Evolutionary conservation across 2,888 invertebrate species (phyloP).

Genomic region (Zootermopsis nevadensis): DNA sequence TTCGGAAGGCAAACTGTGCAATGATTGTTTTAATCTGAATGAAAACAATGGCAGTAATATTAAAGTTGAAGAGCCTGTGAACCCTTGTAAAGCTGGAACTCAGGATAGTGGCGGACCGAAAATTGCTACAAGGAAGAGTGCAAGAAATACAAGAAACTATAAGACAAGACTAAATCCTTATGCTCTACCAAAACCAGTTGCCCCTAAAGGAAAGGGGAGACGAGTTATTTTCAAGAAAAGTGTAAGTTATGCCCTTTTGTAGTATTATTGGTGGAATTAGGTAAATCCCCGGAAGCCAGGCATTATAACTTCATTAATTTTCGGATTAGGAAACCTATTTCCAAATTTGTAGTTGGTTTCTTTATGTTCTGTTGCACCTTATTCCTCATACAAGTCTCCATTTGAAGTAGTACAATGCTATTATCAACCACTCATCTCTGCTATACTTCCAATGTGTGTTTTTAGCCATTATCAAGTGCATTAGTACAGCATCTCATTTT

Average conservation of each 20-base stretch:
- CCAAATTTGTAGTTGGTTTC: not conserved
- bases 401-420: no score
- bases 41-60: conserved; percentile 64
- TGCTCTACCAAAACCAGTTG: conserved; percentile 61
- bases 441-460: no score
- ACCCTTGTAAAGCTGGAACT: conserved; percentile 53
- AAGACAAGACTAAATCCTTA: conserved; percentile 64
- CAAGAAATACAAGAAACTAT: conserved; percentile 67
- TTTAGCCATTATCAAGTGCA: no score
- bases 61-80: conserved; percentile 56
- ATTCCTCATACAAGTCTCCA: no score
- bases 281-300: no score
- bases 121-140: conserved; percentile 67
- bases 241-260: conserved; percentile 55
- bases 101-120: conserved; percentile 61
- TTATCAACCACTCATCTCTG: no score
- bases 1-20: conserved; percentile 80
- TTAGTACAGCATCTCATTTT: no score
- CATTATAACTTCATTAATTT: not conserved
- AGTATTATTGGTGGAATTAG: no score
- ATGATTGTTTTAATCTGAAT: conserved; percentile 70
- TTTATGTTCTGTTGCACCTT: not conserved
- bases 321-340: not conserved
- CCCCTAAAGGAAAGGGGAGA: conserved; percentile 78
- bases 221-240: conserved; percentile 82